Conservation (phyloP, 2,797 vertebrate genomes). For the Eurystomus glaucurus region DNA sequence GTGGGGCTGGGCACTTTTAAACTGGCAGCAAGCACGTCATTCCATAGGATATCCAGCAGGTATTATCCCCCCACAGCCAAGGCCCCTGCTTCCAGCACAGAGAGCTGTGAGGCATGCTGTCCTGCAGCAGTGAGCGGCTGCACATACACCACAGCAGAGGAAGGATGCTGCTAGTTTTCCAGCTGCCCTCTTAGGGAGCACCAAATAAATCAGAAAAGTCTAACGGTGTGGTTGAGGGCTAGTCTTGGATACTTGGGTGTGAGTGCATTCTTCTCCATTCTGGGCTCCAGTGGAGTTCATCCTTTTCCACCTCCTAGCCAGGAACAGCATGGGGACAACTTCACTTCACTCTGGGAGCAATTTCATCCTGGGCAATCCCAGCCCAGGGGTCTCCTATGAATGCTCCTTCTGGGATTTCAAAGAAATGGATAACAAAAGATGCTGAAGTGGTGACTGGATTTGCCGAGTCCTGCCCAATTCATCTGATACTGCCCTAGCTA, state of each 20-base stretch:
- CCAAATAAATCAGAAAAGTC: neutral
- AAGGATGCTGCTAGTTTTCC: neutral
- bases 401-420: neutral
- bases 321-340: neutral
- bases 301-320: neutral
- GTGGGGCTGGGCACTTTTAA: neutral
- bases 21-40: neutral
- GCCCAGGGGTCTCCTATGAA: neutral
- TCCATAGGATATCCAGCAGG: neutral
- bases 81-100: neutral
- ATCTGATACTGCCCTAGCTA: neutral
- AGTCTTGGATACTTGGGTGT: neutral
- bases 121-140: neutral
- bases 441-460: neutral
- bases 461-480: neutral
- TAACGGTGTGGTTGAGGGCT: neutral
- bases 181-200: neutral
- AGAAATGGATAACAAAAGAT: neutral
- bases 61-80: neutral
- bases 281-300: neutral
- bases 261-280: neutral
- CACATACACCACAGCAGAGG: neutral
- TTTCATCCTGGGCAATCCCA: neutral
- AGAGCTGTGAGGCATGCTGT: neutral
- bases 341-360: neutral